phyloP scores from a whole-genome alignment of 2,797 vertebrate species.

The Crossoptilon crossoptilon region DNA sequence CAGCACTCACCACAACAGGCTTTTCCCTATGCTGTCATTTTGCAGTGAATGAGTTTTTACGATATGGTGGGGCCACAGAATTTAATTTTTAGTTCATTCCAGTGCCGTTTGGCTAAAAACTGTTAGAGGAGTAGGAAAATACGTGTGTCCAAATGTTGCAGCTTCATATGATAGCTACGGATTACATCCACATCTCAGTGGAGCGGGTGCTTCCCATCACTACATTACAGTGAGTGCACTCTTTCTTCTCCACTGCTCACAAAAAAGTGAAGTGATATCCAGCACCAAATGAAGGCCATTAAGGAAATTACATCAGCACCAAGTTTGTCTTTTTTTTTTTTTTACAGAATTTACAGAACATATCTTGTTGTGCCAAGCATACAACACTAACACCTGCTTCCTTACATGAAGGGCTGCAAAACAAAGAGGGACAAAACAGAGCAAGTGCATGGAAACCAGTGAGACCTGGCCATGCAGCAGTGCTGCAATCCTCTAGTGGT shows the following conservation, averaged over 20 bases:
- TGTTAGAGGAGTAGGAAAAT: background rate
- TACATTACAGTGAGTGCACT: background rate
- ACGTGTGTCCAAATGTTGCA: background rate
- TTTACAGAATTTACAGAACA: background rate
- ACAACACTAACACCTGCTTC: background rate
- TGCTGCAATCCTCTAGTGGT: accelerated
- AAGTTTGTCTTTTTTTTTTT: background rate
- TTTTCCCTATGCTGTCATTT: background rate
- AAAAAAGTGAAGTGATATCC: background rate
- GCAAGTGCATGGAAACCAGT: background rate
- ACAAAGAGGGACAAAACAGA: background rate
- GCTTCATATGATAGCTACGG: background rate
- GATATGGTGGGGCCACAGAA: accelerated
- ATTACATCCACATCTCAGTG: background rate
- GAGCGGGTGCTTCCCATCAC: background rate
- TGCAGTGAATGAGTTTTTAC: background rate
- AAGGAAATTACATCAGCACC: conserved; percentile 18
- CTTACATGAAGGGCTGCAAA: background rate
- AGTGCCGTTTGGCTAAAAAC: background rate
- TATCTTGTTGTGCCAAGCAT: background rate
- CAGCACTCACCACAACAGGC: background rate
- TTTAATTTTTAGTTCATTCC: background rate
- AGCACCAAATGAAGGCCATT: conserved; percentile 33
- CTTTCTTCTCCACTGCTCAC: background rate
- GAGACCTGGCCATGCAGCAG: accelerated